Conservation (phyloP, 2,888 invertebrate genomes). For the Leptopilina syphax region DNA sequence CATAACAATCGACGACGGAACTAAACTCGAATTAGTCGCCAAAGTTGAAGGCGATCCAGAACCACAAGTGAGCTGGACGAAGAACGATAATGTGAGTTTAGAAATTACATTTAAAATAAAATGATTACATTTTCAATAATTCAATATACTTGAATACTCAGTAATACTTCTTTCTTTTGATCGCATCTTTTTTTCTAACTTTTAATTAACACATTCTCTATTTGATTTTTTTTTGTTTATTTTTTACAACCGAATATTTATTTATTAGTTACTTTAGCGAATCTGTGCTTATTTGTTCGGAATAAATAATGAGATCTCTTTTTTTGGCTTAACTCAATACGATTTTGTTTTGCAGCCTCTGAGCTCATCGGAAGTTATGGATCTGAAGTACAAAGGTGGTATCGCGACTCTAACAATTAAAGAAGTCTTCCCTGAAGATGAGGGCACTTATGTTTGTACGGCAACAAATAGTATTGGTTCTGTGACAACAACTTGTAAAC, state of each 20-base stretch:
- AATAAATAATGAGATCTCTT: background rate
- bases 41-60: constrained; percentile 95
- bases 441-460: constrained; percentile 92
- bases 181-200: no score
- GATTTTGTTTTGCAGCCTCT: constrained; percentile 74
- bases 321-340: constrained; percentile 6
- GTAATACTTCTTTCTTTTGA: background rate
- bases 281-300: no score
- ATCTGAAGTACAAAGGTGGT: constrained; percentile 94
- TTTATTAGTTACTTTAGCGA: no score
- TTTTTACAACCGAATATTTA: no score
- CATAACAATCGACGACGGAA: constrained; percentile 91
- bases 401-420: constrained; percentile 92
- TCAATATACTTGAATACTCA: background rate
- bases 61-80: constrained; percentile 93
- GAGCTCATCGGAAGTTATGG: constrained; percentile 89
- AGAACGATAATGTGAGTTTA: constrained; percentile 84
- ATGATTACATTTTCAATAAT: constrained; percentile 4
- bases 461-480: constrained; percentile 95
- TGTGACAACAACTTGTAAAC: constrained; percentile 89
- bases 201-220: constrained; percentile 3
- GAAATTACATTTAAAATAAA: constrained; percentile 14
- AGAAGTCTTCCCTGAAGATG: constrained; percentile 97
- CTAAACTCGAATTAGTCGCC: constrained; percentile 88
- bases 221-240: background rate